Evolutionary conservation across 1,140 invertebrate genomes (phyloP).

Genomic region (Lepidurus packardi): DNA sequence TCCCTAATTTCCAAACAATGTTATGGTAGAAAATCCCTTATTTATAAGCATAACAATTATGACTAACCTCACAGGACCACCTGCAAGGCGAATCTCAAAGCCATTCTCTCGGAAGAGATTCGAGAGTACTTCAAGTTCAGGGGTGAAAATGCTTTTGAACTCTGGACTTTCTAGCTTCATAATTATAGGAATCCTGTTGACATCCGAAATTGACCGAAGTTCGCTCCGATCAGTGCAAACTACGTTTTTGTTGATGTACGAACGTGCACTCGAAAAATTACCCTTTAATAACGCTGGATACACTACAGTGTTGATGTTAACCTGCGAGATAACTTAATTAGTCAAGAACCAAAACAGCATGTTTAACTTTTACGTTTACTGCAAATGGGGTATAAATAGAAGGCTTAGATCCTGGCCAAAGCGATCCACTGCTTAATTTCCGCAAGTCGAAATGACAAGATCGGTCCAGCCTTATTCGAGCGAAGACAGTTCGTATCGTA

Average conservation of each 20-base stretch:
- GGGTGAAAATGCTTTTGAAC: constrained; percentile 75
- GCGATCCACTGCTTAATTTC: too few relatives aligned
- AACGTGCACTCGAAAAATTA: background rate
- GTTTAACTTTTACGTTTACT: too few relatives aligned
- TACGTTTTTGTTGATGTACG: background rate
- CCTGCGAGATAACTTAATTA: too few relatives aligned
- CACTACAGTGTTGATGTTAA: too few relatives aligned
- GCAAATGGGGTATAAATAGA: too few relatives aligned
- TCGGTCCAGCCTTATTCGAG: too few relatives aligned
- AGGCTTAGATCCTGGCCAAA: too few relatives aligned
- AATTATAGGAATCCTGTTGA: constrained; percentile 36
- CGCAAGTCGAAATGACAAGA: too few relatives aligned
- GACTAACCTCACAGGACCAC: constrained; percentile 74
- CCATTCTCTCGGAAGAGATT: constrained; percentile 72
- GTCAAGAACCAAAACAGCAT: too few relatives aligned
- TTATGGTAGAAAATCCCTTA: constrained; percentile 38
- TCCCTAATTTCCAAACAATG: constrained; percentile 55
- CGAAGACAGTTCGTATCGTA: too few relatives aligned
- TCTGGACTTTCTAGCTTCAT: constrained; percentile 48
- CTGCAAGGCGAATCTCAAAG: constrained; percentile 85
- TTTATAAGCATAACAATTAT: too few relatives aligned
- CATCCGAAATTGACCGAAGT: background rate
- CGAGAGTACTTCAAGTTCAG: constrained; percentile 63
- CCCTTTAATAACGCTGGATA: too few relatives aligned
- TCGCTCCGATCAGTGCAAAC: background rate